Evolutionary conservation across 2,113 vertebrate species (phyloP).

Genomic region (Oxygymnocypris stewartii): DNA sequence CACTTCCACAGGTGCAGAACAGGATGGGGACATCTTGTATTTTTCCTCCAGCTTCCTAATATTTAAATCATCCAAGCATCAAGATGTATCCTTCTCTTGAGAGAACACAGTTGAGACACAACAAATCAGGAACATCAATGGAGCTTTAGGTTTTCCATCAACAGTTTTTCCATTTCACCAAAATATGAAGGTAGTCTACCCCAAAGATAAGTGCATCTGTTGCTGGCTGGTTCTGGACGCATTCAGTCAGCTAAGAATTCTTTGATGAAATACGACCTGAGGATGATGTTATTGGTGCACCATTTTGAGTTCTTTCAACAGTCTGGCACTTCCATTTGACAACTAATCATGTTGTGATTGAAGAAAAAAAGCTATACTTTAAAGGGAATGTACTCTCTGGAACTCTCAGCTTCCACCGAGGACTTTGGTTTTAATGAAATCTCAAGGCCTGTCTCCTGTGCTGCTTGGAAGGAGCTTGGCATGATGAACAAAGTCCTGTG

Average conservation of each 20-base stretch:
- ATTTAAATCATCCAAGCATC: constrained; percentile 8
- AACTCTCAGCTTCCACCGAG: constrained; percentile 39
- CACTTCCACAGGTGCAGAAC: constrained; percentile 35
- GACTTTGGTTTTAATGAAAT: constrained; percentile 43
- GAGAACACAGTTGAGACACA: constrained; percentile 24
- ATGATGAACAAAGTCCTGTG: constrained; percentile 17
- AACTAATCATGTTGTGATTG: constrained; percentile 30
- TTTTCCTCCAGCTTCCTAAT: constrained; percentile 24
- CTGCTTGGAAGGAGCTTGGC: constrained; percentile 46
- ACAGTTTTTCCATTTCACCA: not conserved
- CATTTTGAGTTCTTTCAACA: not conserved
- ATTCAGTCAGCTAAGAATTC: not conserved
- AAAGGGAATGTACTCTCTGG: constrained; percentile 28
- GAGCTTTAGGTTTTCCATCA: not conserved
- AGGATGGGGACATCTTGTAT: constrained; percentile 22
- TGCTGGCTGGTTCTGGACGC: not conserved
- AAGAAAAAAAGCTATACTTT: constrained; percentile 40
- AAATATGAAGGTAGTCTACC: not conserved
- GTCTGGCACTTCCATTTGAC: constrained; percentile 10
- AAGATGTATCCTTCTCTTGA: not conserved
- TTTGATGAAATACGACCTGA: constrained; percentile 8
- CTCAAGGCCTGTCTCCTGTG: constrained; percentile 38
- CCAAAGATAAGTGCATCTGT: not conserved
- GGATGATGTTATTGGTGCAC: not conserved
- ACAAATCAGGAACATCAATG: not conserved